These are phyloP conservation scores for Heteronetta atricapilla DNA, from an alignment of 2,113 vertebrate genomes.

Conservation along the genomic window DNA sequence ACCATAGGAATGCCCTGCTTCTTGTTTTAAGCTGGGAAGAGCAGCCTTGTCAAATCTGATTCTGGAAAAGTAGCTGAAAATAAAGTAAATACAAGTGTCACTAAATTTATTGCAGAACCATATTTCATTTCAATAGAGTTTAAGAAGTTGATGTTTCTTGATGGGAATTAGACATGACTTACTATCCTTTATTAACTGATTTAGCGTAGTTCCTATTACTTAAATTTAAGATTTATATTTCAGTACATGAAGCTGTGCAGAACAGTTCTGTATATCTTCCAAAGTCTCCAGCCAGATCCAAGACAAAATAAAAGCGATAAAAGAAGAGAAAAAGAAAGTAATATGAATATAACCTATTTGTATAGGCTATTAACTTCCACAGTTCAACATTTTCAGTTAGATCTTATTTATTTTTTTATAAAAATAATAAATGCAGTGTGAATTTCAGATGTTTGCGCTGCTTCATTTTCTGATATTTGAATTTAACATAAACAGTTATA, in stretches of 20 bases:
- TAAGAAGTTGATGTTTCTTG: not conserved
- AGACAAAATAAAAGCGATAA: not conserved
- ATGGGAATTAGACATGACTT: not conserved
- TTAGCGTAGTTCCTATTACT: not conserved
- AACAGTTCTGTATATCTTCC: not conserved
- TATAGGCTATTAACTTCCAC: not conserved
- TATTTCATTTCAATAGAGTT: not conserved
- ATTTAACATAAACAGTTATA: not conserved
- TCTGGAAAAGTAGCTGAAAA: not conserved
- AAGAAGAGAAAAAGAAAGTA: not conserved
- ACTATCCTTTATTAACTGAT: not conserved
- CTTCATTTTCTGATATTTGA: not conserved
- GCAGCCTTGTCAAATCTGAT: not conserved
- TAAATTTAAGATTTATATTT: not conserved
- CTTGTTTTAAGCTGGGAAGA: not conserved
- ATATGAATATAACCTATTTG: not conserved
- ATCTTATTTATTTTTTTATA: not conserved
- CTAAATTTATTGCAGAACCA: not conserved
- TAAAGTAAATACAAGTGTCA: not conserved
- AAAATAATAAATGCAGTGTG: not conserved
- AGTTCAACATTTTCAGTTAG: not conserved
- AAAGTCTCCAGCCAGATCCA: not conserved
- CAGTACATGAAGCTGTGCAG: not conserved
- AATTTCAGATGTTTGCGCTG: not conserved
- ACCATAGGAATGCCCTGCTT: not conserved